Percentiles rank a stretch among this genome's conserved stretches.
phyloP scores from a whole-genome alignment of 2,797 vertebrate species.

The Sebastiscus albofasciatus region DNA sequence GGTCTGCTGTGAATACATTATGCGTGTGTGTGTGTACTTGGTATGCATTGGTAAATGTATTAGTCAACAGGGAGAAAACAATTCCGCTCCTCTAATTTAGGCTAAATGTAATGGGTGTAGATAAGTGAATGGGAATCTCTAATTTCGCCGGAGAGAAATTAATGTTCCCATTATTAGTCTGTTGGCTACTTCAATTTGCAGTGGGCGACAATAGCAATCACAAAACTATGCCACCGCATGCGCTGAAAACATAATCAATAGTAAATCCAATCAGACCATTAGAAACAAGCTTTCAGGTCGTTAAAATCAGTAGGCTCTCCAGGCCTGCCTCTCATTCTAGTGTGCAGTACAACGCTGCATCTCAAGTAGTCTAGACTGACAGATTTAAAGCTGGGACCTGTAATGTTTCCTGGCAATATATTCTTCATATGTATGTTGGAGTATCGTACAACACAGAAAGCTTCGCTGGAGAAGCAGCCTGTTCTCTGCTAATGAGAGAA shows the following conservation, averaged over 20 bases:
- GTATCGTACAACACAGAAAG: not conserved
- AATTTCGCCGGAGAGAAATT: slow-evolving; percentile 43
- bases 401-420: not conserved
- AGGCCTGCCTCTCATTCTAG: slow-evolving; percentile 20
- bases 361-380: slow-evolving; percentile 24
- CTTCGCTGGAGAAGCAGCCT: not conserved
- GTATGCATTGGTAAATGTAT: slow-evolving; percentile 13
- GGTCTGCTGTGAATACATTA: slow-evolving; percentile 20
- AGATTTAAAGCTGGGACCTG: not conserved
- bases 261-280: slow-evolving; percentile 64
- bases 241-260: slow-evolving; percentile 71
- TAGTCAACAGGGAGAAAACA: slow-evolving; percentile 34
- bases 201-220: slow-evolving; percentile 52
- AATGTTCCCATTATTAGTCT: slow-evolving; percentile 39
- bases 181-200: slow-evolving; percentile 55
- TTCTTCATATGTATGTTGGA: not conserved
- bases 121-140: slow-evolving; percentile 45
- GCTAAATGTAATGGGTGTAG: slow-evolving; percentile 39
- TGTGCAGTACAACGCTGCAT: slow-evolving; percentile 2
- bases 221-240: slow-evolving; percentile 41
- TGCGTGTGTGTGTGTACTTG: not conserved
- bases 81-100: slow-evolving; percentile 37
- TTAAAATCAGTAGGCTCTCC: slow-evolving; percentile 53
- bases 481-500: not conserved
- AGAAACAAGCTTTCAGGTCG: slow-evolving; percentile 58